phyloP scores from a whole-genome alignment of 2,888 invertebrate species.

The Sepiola atlantica region DNA sequence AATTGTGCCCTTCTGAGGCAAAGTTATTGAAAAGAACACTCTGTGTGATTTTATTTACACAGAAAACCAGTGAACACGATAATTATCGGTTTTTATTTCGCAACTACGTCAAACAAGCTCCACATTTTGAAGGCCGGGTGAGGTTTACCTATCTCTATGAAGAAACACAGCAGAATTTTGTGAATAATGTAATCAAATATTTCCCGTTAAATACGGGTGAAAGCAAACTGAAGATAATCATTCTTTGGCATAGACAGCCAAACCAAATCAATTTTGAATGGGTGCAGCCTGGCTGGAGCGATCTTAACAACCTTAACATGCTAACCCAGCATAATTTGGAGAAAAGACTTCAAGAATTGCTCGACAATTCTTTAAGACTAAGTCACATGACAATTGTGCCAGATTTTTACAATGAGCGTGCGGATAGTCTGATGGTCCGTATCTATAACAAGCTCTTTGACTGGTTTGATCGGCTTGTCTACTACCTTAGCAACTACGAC shows the following conservation, averaged over 20 bases:
- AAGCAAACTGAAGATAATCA: slow-evolving; percentile 80
- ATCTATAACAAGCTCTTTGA: slow-evolving; percentile 62
- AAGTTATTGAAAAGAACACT: slow-evolving; percentile 74
- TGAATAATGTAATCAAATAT: slow-evolving; percentile 81
- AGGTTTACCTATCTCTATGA: slow-evolving; percentile 90
- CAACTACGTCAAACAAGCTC: slow-evolving; percentile 78
- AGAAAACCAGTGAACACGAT: slow-evolving; percentile 78
- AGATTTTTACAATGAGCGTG: slow-evolving; percentile 68
- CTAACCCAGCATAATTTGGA: slow-evolving; percentile 58
- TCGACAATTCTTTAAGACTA: slow-evolving; percentile 60
- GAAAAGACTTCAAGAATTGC: slow-evolving; percentile 59
- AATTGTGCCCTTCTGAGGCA: slow-evolving; percentile 85
- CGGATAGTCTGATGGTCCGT: slow-evolving; percentile 63
- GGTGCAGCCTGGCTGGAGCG: slow-evolving; percentile 81
- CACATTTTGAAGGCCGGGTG: slow-evolving; percentile 78
- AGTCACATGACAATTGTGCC: slow-evolving; percentile 62
- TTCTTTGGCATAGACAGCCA: slow-evolving; percentile 91
- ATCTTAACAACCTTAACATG: slow-evolving; percentile 71
- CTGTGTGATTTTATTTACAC: slow-evolving; percentile 87
- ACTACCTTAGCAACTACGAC: slow-evolving; percentile 76
- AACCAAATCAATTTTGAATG: slow-evolving; percentile 93
- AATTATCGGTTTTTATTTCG: slow-evolving; percentile 82
- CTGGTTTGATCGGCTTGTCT: slow-evolving; percentile 64
- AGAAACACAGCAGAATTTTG: slow-evolving; percentile 88
- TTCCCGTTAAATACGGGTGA: slow-evolving; percentile 55